Percentiles rank a stretch among this genome's conserved stretches.
phyloP scores from a whole-genome alignment of 2,888 invertebrate species.

The Stramonita haemastoma region DNA sequence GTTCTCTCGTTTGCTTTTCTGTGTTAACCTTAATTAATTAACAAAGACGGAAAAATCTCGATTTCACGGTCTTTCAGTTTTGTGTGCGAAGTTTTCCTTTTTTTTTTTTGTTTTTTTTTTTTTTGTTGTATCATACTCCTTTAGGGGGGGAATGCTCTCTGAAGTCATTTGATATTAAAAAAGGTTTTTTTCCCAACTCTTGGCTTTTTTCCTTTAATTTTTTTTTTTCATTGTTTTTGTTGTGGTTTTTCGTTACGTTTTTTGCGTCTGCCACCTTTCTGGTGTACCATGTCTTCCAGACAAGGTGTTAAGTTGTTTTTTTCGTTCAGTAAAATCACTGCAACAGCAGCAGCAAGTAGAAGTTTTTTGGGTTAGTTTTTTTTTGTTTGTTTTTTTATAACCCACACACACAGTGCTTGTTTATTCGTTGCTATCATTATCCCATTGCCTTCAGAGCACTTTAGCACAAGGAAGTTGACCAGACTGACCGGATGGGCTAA shows the following conservation, averaged over 20 bases:
- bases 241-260: too few relatives aligned
- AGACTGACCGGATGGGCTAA: too few relatives aligned
- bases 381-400: neutral
- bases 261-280: neutral
- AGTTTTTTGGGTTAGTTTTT: too few relatives aligned
- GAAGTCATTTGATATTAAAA: neutral
- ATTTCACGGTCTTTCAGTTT: neutral
- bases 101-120: too few relatives aligned
- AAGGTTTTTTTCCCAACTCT: neutral
- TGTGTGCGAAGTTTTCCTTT: neutral
- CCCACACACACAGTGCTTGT: too few relatives aligned
- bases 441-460: too few relatives aligned
- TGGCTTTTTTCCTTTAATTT: constrained; percentile 12
- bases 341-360: neutral
- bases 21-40: neutral
- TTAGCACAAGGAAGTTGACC: too few relatives aligned
- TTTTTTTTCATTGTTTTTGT: neutral
- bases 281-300: too few relatives aligned
- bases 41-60: neutral
- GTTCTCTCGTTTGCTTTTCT: neutral
- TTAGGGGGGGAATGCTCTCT: neutral
- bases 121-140: neutral
- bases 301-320: constrained; percentile 1
- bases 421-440: too few relatives aligned
- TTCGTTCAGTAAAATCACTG: constrained; percentile 23